These are phyloP conservation scores for Nowickia ferox DNA, from an alignment of 2,888 invertebrate species.

Conservation along the genomic window DNA sequence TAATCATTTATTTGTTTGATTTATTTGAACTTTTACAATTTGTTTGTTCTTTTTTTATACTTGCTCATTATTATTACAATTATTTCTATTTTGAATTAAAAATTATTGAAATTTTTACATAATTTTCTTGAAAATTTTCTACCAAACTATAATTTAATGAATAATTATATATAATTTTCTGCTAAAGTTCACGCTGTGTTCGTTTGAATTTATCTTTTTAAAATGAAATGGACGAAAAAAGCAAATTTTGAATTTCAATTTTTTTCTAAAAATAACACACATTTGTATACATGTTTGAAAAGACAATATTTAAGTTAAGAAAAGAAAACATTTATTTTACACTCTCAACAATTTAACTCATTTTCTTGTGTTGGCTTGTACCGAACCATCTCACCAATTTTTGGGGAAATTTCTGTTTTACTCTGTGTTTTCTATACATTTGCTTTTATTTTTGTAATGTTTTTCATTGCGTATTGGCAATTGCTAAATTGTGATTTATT, in stretches of 20 bases:
- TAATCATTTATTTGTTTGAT: neutral
- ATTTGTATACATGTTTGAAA: slow-evolving; percentile 55
- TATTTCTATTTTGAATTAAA: neutral
- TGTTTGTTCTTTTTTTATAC: neutral
- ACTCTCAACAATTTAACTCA: slow-evolving; percentile 24
- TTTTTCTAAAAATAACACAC: slow-evolving; percentile 74
- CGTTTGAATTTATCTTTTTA: slow-evolving; percentile 54
- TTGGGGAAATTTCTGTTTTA: slow-evolving; percentile 1
- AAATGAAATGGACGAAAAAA: slow-evolving; percentile 63
- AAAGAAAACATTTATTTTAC: slow-evolving; percentile 44
- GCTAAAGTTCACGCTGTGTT: slow-evolving; percentile 57
- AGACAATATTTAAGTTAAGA: slow-evolving; percentile 61
- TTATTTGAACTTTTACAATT: neutral
- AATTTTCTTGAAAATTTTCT: neutral
- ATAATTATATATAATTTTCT: slow-evolving; percentile 9
- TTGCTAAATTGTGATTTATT: slow-evolving; percentile 24
- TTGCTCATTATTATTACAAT: neutral
- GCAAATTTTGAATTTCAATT: slow-evolving; percentile 54
- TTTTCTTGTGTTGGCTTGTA: slow-evolving; percentile 35
- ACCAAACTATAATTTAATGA: neutral
- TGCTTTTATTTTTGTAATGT: slow-evolving; percentile 52
- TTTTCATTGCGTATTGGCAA: slow-evolving; percentile 67
- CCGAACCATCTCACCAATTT: slow-evolving; percentile 20
- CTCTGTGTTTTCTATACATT: slow-evolving; percentile 4
- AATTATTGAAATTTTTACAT: slow-evolving; percentile 6